These are phyloP conservation scores for Ennomos quercinarius DNA, from an alignment of 2,888 invertebrate species.

Conservation along the genomic window DNA sequence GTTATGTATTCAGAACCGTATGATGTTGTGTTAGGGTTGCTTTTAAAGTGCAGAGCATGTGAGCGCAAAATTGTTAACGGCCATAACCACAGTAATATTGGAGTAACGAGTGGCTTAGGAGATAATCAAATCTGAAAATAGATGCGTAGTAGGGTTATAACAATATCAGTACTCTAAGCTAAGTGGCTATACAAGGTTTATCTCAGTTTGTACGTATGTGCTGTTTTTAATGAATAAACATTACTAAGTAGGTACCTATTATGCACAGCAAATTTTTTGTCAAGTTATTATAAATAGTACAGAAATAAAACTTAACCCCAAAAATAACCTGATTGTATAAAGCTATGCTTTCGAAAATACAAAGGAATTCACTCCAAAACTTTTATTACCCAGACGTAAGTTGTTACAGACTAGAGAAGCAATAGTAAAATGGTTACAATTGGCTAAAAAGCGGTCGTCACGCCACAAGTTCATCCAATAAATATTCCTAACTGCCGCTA, in stretches of 20 bases:
- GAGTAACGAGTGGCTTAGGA: slow-evolving; percentile 30
- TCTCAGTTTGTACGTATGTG: no score
- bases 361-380: slow-evolving; percentile 61
- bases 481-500: slow-evolving; percentile 83
- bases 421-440: slow-evolving; percentile 73
- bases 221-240: no score
- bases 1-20: slow-evolving; percentile 10
- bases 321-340: background rate
- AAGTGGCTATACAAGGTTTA: no score
- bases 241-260: background rate
- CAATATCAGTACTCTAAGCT: background rate
- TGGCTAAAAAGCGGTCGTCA: slow-evolving; percentile 77
- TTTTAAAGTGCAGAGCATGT: slow-evolving; percentile 3
- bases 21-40: slow-evolving; percentile 6
- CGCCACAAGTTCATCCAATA: slow-evolving; percentile 81
- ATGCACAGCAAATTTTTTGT: background rate
- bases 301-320: slow-evolving; percentile 1
- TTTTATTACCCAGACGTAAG: slow-evolving; percentile 57
- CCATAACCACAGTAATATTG: slow-evolving; percentile 25
- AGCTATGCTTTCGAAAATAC: slow-evolving; percentile 42
- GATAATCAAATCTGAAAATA: slow-evolving; percentile 43
- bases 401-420: slow-evolving; percentile 49
- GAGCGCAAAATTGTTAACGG: slow-evolving; percentile 20
- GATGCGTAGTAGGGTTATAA: slow-evolving; percentile 19
- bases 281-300: background rate